Evolutionary conservation across 2,888 invertebrate genomes (phyloP).

Genomic region (Lepas anatifera): DNA sequence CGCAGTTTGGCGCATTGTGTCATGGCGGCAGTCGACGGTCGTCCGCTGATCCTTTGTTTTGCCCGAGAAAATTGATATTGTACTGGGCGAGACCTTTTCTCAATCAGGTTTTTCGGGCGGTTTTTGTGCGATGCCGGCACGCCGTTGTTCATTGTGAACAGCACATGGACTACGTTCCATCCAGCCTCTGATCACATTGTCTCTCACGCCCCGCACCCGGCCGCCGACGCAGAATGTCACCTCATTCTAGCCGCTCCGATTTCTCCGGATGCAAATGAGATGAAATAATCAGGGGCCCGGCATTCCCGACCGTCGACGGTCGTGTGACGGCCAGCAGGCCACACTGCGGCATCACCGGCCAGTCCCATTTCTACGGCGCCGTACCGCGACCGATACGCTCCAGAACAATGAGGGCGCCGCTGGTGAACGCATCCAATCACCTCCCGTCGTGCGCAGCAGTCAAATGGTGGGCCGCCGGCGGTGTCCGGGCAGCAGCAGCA

Average conservation of each 20-base stretch:
- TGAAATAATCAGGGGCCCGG: background rate
- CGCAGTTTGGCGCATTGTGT: constrained; percentile 4
- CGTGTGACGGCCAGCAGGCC: no score
- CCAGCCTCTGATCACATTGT: background rate
- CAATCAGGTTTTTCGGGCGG: constrained; percentile 2
- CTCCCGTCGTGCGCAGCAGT: no score
- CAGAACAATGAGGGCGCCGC: no score
- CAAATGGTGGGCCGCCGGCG: background rate
- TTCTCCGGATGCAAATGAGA: background rate
- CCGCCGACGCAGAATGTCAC: background rate
- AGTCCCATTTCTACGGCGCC: no score
- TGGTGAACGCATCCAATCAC: no score
- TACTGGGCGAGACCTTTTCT: constrained; percentile 4
- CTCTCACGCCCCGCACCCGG: background rate
- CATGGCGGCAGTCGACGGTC: background rate
- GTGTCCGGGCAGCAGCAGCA: background rate
- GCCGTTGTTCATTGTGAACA: background rate
- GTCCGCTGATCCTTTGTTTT: background rate
- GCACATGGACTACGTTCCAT: no score
- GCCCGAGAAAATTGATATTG: constrained; percentile 5
- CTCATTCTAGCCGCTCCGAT: no score
- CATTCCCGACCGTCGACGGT: no score
- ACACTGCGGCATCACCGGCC: no score
- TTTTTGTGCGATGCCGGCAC: background rate
- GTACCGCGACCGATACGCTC: no score